Evolutionary conservation across 2,888 invertebrate genomes (phyloP).

Genomic region (Diloba caeruleocephala): DNA sequence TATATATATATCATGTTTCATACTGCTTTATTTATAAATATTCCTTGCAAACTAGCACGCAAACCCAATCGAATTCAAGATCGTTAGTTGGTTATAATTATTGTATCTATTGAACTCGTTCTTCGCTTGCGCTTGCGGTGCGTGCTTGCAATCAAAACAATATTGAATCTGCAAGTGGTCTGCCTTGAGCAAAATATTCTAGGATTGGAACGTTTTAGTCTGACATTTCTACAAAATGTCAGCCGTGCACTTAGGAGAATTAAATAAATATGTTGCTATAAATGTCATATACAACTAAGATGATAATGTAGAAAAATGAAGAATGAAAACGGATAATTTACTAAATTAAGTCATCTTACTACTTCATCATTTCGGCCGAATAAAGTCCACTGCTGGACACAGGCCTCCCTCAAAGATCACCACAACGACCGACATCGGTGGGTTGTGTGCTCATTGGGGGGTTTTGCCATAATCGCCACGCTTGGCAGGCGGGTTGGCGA

Average conservation of each 20-base stretch:
- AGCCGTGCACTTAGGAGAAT: conserved; percentile 35
- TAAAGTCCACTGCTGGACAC: no score
- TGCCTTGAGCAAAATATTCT: conserved; percentile 67
- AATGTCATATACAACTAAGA: no score
- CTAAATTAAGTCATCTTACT: no score
- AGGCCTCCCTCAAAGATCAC: no score
- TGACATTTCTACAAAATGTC: conserved; percentile 65
- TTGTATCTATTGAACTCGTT: conserved; percentile 29
- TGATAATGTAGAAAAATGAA: no score
- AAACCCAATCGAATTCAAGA: conserved; percentile 32
- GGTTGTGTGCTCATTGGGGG: no score
- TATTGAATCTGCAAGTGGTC: conserved; percentile 58
- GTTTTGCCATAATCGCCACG: no score
- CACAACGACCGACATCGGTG: no score
- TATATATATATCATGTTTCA: conserved; percentile 23
- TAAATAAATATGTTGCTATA: conserved; percentile 8
- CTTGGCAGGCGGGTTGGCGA: no score
- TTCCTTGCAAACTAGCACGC: conserved; percentile 36
- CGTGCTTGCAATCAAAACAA: conserved; percentile 58
- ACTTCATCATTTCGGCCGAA: no score
- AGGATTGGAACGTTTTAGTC: conserved; percentile 53
- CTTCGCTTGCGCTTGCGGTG: conserved; percentile 18
- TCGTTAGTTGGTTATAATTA: conserved; percentile 36
- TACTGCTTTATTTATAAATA: conserved; percentile 43
- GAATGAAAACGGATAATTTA: no score